These are phyloP conservation scores for Calameuta filiformis DNA, from an alignment of 2,888 invertebrate genomes.

Conservation along the genomic window DNA sequence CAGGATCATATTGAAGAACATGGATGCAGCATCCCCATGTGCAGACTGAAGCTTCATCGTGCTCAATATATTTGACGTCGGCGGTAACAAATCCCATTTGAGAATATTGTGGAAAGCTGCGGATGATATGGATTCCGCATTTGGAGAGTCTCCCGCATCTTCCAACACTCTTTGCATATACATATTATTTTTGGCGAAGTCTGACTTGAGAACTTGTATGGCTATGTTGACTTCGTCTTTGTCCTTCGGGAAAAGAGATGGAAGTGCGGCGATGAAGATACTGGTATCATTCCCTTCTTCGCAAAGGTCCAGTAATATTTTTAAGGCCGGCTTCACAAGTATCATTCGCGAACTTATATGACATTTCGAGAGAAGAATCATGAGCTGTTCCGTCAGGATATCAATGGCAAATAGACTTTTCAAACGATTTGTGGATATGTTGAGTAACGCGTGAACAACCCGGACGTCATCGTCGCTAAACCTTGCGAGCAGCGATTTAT, in stretches of 20 bases:
- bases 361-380: conserved; percentile 51
- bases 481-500: conserved; percentile 73
- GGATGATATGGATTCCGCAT: conserved; percentile 48
- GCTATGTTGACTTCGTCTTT: conserved; percentile 63
- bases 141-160: conserved; percentile 39
- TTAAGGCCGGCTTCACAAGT: conserved; percentile 52
- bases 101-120: conserved; percentile 58
- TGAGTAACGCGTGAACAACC: conserved; percentile 70
- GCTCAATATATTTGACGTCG: conserved; percentile 45
- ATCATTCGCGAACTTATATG: conserved; percentile 41
- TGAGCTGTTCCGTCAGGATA: conserved; percentile 51
- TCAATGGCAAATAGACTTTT: conserved; percentile 44
- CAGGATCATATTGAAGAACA: conserved; percentile 59
- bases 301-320: conserved; percentile 51
- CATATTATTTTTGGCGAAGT: conserved; percentile 64
- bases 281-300: conserved; percentile 67
- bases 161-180: conserved; percentile 50
- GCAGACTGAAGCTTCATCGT: conserved; percentile 50
- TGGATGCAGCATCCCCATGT: conserved; percentile 50
- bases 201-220: conserved; percentile 63
- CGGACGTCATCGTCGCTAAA: conserved; percentile 75
- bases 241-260: conserved; percentile 72
- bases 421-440: conserved; percentile 46
- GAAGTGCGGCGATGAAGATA: conserved; percentile 71
- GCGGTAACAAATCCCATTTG: conserved; percentile 52